Percentiles rank a stretch among this genome's conserved stretches.
phyloP scores from a whole-genome alignment of 1,140 invertebrate genomes.

The Campodea augens region DNA sequence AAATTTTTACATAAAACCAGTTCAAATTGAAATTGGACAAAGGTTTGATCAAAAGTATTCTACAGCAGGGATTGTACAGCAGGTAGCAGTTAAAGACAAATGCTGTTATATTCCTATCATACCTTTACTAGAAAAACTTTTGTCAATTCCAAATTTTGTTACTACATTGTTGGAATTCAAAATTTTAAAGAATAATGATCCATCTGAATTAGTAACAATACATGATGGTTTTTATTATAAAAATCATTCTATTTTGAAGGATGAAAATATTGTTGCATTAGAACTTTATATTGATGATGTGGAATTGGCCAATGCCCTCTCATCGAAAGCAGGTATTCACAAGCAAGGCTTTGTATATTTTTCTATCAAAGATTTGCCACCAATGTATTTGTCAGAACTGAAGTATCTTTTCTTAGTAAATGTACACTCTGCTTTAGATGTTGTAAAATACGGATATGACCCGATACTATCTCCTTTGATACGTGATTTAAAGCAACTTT shows the following conservation, averaged over 20 bases:
- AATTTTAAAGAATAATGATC: too few relatives aligned
- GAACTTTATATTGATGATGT: background rate
- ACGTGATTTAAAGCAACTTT: background rate
- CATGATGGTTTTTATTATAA: background rate
- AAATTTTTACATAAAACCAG: background rate
- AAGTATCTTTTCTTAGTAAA: background rate
- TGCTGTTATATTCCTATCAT: background rate
- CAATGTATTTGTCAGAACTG: background rate
- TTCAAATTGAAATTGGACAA: background rate
- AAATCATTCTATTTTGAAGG: background rate
- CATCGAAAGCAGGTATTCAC: background rate
- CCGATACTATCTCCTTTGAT: background rate
- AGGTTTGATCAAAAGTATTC: background rate
- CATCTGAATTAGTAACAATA: too few relatives aligned
- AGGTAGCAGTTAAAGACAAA: too few relatives aligned
- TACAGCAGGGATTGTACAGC: background rate
- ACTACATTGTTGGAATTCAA: too few relatives aligned
- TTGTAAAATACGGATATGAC: background rate
- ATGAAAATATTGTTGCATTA: background rate
- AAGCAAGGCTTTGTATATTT: background rate
- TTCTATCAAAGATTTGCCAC: background rate
- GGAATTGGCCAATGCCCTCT: background rate
- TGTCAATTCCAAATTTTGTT: too few relatives aligned
- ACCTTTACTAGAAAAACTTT: background rate
- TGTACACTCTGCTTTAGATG: background rate